Evolutionary conservation across 2,113 vertebrate genomes (phyloP).

Genomic region (Perca fluviatilis): DNA sequence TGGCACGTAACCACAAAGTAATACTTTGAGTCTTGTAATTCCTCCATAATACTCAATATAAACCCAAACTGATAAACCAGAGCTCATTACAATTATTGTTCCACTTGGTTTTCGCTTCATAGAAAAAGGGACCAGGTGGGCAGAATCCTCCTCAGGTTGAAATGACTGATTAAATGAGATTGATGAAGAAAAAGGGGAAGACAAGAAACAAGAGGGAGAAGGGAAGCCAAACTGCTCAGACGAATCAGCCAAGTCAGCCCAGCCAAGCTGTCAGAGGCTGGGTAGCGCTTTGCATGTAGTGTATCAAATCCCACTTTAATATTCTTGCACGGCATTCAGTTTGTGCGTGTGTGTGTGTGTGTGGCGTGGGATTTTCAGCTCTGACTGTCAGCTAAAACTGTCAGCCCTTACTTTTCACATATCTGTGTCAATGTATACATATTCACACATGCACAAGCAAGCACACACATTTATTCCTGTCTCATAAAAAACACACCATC

Average conservation of each 20-base stretch:
- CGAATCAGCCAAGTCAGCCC: slow-evolving; percentile 66
- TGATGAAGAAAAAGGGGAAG: slow-evolving; percentile 53
- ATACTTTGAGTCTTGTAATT: background rate
- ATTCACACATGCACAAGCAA: slow-evolving; percentile 17
- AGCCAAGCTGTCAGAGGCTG: slow-evolving; percentile 68
- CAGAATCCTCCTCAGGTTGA: slow-evolving; percentile 39
- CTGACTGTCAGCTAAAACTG: slow-evolving; percentile 35
- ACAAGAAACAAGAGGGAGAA: slow-evolving; percentile 50
- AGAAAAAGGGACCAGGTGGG: slow-evolving; percentile 54
- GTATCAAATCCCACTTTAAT: slow-evolving; percentile 41
- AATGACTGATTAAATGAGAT: slow-evolving; percentile 65
- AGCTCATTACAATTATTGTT: background rate
- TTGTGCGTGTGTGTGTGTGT: slow-evolving; percentile 5
- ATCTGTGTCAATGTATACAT: slow-evolving; percentile 46
- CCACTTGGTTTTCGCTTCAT: background rate
- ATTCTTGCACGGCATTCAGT: background rate
- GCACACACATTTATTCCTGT: background rate
- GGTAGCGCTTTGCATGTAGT: slow-evolving; percentile 58
- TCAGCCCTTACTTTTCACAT: slow-evolving; percentile 48
- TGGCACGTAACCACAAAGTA: background rate
- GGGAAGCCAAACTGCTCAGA: slow-evolving; percentile 56
- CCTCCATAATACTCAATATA: background rate
- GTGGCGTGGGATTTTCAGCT: slow-evolving; percentile 36
- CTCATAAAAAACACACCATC: slow-evolving; percentile 36
- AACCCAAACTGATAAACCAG: background rate